Conservation (phyloP, 2,113 vertebrate genomes). For the Equus przewalskii region DNA sequence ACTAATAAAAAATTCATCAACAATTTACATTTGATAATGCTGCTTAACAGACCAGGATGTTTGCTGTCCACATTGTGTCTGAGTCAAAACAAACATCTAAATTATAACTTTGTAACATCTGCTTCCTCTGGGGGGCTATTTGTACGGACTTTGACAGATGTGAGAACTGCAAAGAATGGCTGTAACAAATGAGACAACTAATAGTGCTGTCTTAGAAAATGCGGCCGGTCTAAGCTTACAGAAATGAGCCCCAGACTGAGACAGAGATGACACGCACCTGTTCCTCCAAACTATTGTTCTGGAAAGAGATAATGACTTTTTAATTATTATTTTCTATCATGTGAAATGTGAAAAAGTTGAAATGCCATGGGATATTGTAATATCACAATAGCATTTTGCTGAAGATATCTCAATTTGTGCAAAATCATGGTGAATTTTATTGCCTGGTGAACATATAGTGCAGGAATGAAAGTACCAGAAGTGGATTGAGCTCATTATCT, state of each 20-base stretch:
- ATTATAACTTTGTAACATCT: constrained; percentile 89
- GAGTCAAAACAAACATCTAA: constrained; percentile 87
- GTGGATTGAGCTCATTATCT: not conserved
- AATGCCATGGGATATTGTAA: not conserved
- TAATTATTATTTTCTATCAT: constrained; percentile 64
- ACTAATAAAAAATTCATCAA: constrained; percentile 72
- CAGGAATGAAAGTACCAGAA: not conserved
- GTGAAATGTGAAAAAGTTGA: constrained; percentile 5
- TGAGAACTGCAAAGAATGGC: constrained; percentile 81
- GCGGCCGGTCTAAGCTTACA: constrained; percentile 74
- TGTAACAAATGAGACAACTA: constrained; percentile 82
- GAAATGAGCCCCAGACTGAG: constrained; percentile 78
- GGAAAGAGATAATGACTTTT: constrained; percentile 73
- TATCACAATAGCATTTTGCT: not conserved
- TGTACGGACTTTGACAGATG: constrained; percentile 87
- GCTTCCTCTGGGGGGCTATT: constrained; percentile 86
- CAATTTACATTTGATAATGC: constrained; percentile 84
- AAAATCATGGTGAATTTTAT: constrained; percentile 13
- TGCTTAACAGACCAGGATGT: constrained; percentile 80
- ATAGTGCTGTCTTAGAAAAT: constrained; percentile 76
- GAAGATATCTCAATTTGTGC: not conserved
- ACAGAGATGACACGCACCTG: constrained; percentile 84
- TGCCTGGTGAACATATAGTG: not conserved
- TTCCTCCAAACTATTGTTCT: constrained; percentile 78
- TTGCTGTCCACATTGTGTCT: constrained; percentile 85